A percentile compares a stretch with the other conserved stretches of the same genome.
Conservation (phyloP, 2,797 vertebrate genomes). For the Champsocephalus esox region DNA sequence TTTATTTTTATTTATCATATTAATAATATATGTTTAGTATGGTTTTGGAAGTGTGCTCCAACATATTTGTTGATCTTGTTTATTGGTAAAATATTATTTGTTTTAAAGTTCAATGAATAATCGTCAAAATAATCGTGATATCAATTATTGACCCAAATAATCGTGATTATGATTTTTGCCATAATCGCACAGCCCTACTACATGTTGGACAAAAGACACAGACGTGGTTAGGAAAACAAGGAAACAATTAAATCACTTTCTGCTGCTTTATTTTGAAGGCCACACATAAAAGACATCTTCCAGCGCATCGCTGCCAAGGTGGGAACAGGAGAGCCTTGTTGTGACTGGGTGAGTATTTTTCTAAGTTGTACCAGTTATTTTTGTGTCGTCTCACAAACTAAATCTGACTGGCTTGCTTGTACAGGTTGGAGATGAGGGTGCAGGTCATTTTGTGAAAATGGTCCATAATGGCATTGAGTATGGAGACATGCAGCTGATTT, state of each 20-base stretch:
- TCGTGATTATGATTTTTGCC: no score
- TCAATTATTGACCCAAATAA: no score
- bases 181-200: no score
- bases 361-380: not conserved
- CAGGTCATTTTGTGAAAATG: constrained; percentile 99
- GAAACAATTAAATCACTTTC: not conserved
- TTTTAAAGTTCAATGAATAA: no score
- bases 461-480: constrained; percentile 99
- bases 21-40: no score
- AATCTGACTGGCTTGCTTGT: constrained; percentile 5
- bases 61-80: no score
- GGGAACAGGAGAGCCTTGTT: constrained; percentile 95
- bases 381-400: not conserved
- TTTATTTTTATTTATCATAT: no score
- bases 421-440: constrained; percentile 97
- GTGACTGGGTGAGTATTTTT: constrained; percentile 92
- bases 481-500: constrained; percentile 99
- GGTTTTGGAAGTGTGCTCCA: no score
- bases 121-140: no score
- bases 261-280: constrained; percentile 83
- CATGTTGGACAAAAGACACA: not conserved
- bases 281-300: constrained; percentile 96
- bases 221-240: not conserved
- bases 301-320: constrained; percentile 97
- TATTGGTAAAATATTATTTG: no score